These are phyloP conservation scores for Operophtera brumata DNA, from an alignment of 2,888 invertebrate genomes.

Conservation along the genomic window DNA sequence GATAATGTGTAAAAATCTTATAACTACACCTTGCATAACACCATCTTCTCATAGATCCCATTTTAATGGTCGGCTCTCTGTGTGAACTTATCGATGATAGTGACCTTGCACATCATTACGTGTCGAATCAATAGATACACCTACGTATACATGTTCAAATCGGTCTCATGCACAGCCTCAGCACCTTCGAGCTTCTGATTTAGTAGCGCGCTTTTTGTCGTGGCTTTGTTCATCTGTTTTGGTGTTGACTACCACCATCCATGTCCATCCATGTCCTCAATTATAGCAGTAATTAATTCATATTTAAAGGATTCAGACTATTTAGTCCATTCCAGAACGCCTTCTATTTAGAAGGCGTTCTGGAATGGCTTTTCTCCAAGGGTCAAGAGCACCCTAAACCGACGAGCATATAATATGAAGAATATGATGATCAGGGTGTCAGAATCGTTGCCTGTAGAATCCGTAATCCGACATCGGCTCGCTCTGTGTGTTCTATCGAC, in stretches of 20 bases:
- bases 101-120: constrained; percentile 46
- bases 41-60: constrained; percentile 45
- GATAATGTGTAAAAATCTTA: background rate
- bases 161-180: background rate
- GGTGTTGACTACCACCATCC: background rate
- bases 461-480: no score
- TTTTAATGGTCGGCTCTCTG: constrained; percentile 41
- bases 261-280: no score
- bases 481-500: no score
- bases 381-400: no score
- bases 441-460: no score
- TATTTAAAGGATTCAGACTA: no score
- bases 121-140: constrained; percentile 29
- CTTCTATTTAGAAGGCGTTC: no score
- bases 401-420: no score
- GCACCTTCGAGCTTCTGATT: constrained; percentile 10
- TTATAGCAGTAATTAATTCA: no score
- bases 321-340: no score
- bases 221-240: constrained; percentile 1
- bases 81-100: constrained; percentile 32
- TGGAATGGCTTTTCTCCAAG: no score
- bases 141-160: background rate
- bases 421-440: no score
- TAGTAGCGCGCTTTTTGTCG: constrained; percentile 8
- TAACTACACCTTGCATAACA: constrained; percentile 39